These are phyloP conservation scores for Protosalanx chinensis DNA, from an alignment of 2,797 vertebrate genomes.

Conservation along the genomic window DNA sequence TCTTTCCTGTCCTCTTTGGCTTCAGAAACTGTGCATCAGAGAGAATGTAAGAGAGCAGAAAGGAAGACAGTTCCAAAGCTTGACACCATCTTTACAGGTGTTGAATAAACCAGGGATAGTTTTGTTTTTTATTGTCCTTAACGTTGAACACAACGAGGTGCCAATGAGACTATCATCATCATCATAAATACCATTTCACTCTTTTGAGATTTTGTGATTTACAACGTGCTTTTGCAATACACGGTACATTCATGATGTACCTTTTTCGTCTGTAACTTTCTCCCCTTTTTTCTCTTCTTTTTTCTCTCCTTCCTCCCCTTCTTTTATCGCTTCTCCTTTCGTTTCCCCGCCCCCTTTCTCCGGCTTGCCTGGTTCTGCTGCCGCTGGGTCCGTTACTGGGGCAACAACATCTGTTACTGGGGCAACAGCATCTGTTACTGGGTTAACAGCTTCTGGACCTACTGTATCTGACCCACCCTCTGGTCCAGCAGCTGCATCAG, in stretches of 20 bases:
- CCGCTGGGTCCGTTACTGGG: background rate
- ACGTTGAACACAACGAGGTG: background rate
- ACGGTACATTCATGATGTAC: conserved; percentile 31
- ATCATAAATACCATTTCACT: background rate
- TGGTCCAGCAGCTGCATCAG: conserved; percentile 16
- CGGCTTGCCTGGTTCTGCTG: conserved; percentile 11
- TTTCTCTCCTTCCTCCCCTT: conserved; percentile 4
- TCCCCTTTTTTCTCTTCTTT: conserved; percentile 28
- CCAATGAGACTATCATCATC: background rate
- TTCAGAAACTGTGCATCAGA: conserved; percentile 36
- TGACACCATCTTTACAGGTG: background rate
- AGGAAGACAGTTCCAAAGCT: background rate
- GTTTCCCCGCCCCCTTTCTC: background rate
- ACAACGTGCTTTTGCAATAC: background rate
- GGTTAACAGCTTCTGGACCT: background rate
- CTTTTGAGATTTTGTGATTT: background rate
- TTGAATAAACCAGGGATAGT: background rate
- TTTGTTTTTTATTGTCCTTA: background rate
- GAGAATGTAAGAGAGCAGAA: conserved; percentile 11
- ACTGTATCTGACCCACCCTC: conserved; percentile 22
- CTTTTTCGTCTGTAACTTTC: conserved; percentile 33
- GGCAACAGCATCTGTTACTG: background rate
- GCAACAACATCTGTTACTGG: conserved; percentile 1
- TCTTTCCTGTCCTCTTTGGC: conserved; percentile 32
- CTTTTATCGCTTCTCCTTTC: conserved; percentile 23